Evolutionary conservation across 2,797 vertebrate genomes (phyloP).

Genomic region (Microcaecilia unicolor): DNA sequence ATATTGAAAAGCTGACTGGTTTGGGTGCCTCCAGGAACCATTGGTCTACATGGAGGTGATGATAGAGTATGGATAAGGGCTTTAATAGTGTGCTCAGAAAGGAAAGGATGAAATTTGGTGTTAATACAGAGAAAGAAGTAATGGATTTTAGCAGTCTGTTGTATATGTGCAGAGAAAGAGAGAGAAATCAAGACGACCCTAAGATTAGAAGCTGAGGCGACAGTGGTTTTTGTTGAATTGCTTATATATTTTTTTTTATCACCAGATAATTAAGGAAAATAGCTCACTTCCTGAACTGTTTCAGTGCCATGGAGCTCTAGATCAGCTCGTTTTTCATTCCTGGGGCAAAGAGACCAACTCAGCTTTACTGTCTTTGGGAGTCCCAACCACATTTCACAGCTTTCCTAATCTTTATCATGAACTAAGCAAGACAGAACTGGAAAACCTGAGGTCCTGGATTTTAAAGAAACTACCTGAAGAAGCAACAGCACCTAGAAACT

Average conservation of each 20-base stretch:
- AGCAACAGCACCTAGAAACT: background rate
- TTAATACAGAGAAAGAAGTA: too few species aligned
- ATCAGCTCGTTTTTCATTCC: conserved; percentile 66
- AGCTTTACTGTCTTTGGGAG: conserved; percentile 55
- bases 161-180: too few species aligned
- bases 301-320: conserved; percentile 73
- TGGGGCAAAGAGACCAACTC: conserved; percentile 75
- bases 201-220: too few species aligned
- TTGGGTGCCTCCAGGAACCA: too few species aligned
- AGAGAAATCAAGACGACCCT: too few species aligned
- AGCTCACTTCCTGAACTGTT: conserved; percentile 64
- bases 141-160: too few species aligned
- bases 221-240: too few species aligned
- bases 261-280: conserved; percentile 55
- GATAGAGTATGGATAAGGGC: too few species aligned
- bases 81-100: too few species aligned
- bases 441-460: conserved; percentile 70
- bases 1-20: too few species aligned
- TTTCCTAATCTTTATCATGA: conserved; percentile 68
- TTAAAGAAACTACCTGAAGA: conserved; percentile 59
- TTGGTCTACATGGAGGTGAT: too few species aligned
- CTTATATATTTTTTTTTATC: background rate
- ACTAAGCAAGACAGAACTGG: conserved; percentile 59
- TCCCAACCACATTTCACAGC: conserved; percentile 56
- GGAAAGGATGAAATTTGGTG: too few species aligned